Base-by-base conservation (phyloP, 2,888 invertebrate species). In the Torymus texanus region DNA sequence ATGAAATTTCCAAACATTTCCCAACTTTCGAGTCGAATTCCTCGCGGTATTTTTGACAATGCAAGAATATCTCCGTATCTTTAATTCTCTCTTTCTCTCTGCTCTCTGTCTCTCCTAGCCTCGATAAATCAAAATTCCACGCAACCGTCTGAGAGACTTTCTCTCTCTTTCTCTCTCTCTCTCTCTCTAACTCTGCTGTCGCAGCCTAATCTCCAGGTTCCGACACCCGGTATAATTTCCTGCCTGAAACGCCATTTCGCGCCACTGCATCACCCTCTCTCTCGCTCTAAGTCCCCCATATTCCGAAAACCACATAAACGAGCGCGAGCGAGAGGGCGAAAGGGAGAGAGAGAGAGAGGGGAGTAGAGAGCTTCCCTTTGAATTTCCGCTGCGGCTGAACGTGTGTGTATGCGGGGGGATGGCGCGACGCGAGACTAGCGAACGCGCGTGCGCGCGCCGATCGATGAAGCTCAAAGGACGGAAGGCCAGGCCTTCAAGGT, bases 381-480 rank as follows among this genome's bases (percentile, higher is more conserved):
- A 63, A 76, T 76, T 56, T 76, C 58, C 76, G 63, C 5, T 41
- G 24, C 18, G 24, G 16, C 14, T 12, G 62, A 16, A 56, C 56
- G 61, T 14, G 29, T 4, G 61, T 0, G 24, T 29, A 4, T 2
- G 58, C 21, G 13, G 16, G 55, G 63, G 55, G 50, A 50, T n/a
- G 59, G 51, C 63, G 50, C 21, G 72, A 18, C 59, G 59, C 53
- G 59, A 24, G 59, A 24, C 21, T 16, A 13, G 41, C 58, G 55
- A 62, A 4, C 29, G 72, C 70, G 72, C 78, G 74, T 58, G 76
- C 67, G 75, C 55, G 71, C 78, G 62, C 55, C 78, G 79, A 82
- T 82, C 82, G 79, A 82, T 82, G 66, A 81, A 82, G 82, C 82
- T 82, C 79, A 79, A 78, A 79, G 82, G 82, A 78, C 77, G 72